phyloP scores from a whole-genome alignment of 1,140 invertebrate genomes.

The Aricia agestis region DNA sequence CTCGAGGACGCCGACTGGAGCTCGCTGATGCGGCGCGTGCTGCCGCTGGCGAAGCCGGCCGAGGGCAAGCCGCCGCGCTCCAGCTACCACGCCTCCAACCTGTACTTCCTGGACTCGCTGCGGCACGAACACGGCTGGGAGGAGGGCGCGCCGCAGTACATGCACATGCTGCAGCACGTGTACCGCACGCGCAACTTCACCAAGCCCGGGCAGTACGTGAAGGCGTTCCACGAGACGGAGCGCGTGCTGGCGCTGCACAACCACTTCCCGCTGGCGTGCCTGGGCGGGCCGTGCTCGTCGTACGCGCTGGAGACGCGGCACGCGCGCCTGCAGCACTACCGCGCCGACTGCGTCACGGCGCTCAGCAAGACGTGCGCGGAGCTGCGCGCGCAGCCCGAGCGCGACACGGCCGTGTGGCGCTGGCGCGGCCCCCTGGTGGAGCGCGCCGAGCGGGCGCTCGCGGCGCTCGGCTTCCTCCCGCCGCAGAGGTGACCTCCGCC shows the following conservation, averaged over 20 bases:
- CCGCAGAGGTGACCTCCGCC: constrained; percentile 50
- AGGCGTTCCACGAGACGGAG: constrained; percentile 95
- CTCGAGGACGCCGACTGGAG: constrained; percentile 86
- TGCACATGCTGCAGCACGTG: constrained; percentile 96
- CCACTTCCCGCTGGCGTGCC: constrained; percentile 93
- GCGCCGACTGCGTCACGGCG: constrained; percentile 93
- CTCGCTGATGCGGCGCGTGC: constrained; percentile 85
- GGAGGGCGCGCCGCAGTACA: constrained; percentile 89
- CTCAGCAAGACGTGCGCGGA: constrained; percentile 91
- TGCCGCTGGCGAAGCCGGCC: constrained; percentile 84
- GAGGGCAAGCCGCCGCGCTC: constrained; percentile 83
- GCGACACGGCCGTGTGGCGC: constrained; percentile 92
- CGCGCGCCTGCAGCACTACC: constrained; percentile 95
- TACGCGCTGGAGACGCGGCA: constrained; percentile 89
- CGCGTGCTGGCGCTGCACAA: constrained; percentile 93
- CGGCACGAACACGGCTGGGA: constrained; percentile 88
- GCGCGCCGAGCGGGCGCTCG: constrained; percentile 82
- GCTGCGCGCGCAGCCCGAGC: constrained; percentile 87
- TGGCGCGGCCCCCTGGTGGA: constrained; percentile 86
- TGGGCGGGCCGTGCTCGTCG: constrained; percentile 90
- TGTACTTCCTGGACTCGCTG: constrained; percentile 96
- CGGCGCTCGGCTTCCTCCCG: constrained; percentile 84
- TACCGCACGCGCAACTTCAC: constrained; percentile 94
- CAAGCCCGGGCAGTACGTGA: constrained; percentile 94
- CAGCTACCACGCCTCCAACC: constrained; percentile 94